These are phyloP conservation scores for Augiades crinisus DNA, from an alignment of 2,888 invertebrate species.

Conservation along the genomic window DNA sequence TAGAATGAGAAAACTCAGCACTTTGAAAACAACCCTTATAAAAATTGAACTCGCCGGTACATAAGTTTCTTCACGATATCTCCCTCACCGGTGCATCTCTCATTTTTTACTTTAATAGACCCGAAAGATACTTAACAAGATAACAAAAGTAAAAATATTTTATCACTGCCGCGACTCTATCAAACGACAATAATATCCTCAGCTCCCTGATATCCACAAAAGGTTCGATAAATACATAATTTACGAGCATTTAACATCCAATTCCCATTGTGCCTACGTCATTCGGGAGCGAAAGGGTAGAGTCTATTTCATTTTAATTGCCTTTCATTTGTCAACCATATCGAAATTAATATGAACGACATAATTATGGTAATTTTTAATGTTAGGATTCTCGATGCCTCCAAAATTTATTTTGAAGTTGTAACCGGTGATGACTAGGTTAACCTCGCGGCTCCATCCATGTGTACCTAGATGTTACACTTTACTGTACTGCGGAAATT, in stretches of 20 bases:
- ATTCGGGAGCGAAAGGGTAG: slow-evolving; percentile 39
- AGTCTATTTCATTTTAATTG: slow-evolving; percentile 48
- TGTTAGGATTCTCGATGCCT: not conserved
- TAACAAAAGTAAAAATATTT: not conserved
- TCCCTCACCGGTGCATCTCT: no score
- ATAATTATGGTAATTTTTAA: slow-evolving; percentile 52
- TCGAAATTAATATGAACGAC: slow-evolving; percentile 53
- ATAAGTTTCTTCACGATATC: no score
- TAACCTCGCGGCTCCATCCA: no score
- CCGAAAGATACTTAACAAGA: not conserved
- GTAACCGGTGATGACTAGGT: no score
- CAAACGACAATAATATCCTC: not conserved
- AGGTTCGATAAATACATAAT: slow-evolving; percentile 25
- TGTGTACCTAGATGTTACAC: no score
- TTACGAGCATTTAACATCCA: slow-evolving; percentile 23
- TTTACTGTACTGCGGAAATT: no score
- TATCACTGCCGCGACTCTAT: not conserved
- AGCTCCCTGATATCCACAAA: slow-evolving; percentile 6
- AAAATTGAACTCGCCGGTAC: no score
- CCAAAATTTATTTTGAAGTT: no score
- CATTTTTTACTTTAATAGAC: not conserved
- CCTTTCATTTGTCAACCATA: slow-evolving; percentile 67
- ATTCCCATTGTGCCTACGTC: slow-evolving; percentile 32
- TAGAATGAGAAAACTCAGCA: no score
- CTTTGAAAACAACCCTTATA: no score